Evolutionary conservation across 2,888 invertebrate genomes (phyloP).

Genomic region (Sarcophaga caerulescens): DNA sequence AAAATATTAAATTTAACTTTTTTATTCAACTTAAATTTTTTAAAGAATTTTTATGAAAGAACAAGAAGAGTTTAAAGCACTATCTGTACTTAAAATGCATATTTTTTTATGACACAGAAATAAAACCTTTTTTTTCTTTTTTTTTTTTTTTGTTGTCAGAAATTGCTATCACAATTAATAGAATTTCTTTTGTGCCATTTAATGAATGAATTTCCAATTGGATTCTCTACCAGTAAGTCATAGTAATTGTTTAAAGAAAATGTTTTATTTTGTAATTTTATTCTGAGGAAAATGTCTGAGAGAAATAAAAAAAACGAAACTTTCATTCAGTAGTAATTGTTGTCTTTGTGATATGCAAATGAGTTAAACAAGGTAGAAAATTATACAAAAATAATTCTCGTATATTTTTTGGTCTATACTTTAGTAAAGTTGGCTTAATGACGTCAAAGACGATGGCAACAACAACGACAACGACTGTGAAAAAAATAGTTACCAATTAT

Average conservation of each 20-base stretch:
- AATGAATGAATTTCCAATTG: neutral
- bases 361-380: neutral
- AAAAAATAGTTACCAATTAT: neutral
- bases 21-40: too few relatives aligned
- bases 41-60: too few relatives aligned
- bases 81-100: too few relatives aligned
- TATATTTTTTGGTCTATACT: neutral
- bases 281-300: neutral
- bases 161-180: neutral
- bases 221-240: neutral
- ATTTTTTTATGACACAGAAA: too few relatives aligned
- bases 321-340: neutral
- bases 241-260: neutral
- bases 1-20: too few relatives aligned
- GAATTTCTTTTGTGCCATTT: too few relatives aligned
- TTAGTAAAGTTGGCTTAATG: neutral
- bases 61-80: too few relatives aligned
- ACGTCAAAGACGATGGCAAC: neutral
- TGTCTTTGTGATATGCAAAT: neutral
- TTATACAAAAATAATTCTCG: neutral
- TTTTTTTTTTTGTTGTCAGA: neutral
- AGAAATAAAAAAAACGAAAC: neutral
- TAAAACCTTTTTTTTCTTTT: neutral
- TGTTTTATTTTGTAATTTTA: neutral
- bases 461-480: neutral